phyloP scores from a whole-genome alignment of 2,797 vertebrate species.

The Sebastiscus tertius region DNA sequence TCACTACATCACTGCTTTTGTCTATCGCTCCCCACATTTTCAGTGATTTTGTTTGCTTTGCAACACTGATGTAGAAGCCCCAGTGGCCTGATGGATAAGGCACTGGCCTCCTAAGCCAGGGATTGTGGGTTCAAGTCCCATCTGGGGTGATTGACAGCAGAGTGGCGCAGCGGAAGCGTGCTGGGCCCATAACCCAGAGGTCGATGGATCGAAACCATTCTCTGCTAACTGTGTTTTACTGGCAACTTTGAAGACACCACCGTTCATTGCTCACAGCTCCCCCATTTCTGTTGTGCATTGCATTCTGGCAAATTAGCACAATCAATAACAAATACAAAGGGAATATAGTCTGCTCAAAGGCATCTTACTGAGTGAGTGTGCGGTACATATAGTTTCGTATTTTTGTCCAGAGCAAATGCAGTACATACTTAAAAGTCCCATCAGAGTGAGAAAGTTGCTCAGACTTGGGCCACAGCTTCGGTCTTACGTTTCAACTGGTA shows the following conservation, averaged over 20 bases:
- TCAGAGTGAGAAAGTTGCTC: neutral
- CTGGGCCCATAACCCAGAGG: constrained; percentile 70
- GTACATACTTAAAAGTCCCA: neutral
- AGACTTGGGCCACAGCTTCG: neutral
- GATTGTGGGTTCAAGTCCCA: constrained; percentile 54
- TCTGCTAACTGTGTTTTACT: constrained; percentile 46
- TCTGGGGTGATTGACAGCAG: neutral
- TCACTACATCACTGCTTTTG: neutral
- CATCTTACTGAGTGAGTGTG: neutral
- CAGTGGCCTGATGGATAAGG: constrained; percentile 73
- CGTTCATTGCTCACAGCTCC: neutral
- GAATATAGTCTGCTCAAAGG: neutral
- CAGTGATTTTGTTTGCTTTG: too few species aligned
- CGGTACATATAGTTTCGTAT: neutral
- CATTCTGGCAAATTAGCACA: neutral
- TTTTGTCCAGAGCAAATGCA: neutral
- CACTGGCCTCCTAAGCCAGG: constrained; percentile 81
- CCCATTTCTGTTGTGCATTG: neutral
- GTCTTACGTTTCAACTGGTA: neutral
- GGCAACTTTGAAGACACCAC: too few species aligned
- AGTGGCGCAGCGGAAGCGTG: constrained; percentile 27
- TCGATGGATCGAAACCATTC: constrained; percentile 77
- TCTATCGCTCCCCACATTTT: neutral
- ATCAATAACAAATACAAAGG: neutral
- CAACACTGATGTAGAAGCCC: neutral